Conservation (phyloP, 2,797 vertebrate genomes). For the Enteromius unitaeniatus region DNA sequence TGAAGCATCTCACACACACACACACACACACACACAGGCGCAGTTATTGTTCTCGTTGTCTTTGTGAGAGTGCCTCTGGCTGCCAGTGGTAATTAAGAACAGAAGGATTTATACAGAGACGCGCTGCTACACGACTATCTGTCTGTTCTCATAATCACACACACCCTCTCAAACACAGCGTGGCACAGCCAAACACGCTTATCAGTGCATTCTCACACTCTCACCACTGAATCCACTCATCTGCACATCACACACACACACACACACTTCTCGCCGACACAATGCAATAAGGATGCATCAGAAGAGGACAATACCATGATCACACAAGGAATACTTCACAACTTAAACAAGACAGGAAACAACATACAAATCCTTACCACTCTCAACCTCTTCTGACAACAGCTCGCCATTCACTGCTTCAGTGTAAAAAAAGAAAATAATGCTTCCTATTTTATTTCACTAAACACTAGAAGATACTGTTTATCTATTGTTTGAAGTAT, state of each 20-base stretch:
- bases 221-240: slow-evolving; percentile 22
- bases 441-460: too few relatives aligned
- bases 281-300: slow-evolving; percentile 23
- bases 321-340: not conserved
- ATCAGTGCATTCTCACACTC: slow-evolving; percentile 27
- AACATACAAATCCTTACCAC: not conserved
- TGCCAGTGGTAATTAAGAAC: slow-evolving; percentile 82
- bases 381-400: not conserved
- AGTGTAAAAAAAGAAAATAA: not conserved
- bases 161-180: slow-evolving; percentile 39
- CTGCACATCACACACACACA: slow-evolving; percentile 31
- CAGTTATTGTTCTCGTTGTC: slow-evolving; percentile 37
- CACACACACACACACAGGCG: slow-evolving; percentile 3
- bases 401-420: not conserved
- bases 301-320: slow-evolving; percentile 1
- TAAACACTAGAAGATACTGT: too few relatives aligned
- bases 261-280: not conserved
- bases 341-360: too few relatives aligned
- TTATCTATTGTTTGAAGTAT: too few relatives aligned
- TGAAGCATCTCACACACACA: not conserved
- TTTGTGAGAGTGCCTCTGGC: slow-evolving; percentile 76
- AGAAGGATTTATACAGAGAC: slow-evolving; percentile 80
- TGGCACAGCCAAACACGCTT: slow-evolving; percentile 35
- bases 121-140: slow-evolving; percentile 84
- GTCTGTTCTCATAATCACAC: slow-evolving; percentile 81